These are phyloP conservation scores for Junco hyemalis DNA, from an alignment of 2,113 vertebrate genomes.

Conservation along the genomic window DNA sequence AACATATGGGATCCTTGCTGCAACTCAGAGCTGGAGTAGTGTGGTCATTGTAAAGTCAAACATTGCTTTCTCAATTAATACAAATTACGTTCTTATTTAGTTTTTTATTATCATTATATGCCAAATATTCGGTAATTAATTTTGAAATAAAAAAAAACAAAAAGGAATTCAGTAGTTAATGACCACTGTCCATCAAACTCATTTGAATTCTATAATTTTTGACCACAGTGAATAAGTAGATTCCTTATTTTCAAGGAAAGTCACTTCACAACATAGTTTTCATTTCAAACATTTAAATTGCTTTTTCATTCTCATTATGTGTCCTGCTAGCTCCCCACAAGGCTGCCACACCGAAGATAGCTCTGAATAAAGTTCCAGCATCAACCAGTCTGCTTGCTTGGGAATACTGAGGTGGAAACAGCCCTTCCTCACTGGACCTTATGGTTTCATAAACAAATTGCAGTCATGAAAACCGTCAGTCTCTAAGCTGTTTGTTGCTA, in stretches of 20 bases:
- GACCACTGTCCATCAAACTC: not conserved
- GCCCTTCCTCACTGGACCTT: not conserved
- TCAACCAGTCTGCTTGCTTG: not conserved
- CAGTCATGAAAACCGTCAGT: not conserved
- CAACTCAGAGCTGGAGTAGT: not conserved
- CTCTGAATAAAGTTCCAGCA: not conserved
- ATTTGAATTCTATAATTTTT: not conserved
- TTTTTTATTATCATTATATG: not conserved
- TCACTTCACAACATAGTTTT: not conserved
- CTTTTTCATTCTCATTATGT: not conserved
- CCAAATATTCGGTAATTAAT: not conserved
- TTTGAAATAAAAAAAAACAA: not conserved
- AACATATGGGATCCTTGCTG: not conserved
- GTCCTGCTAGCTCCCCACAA: not conserved
- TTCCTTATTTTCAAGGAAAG: not conserved
- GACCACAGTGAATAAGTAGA: not conserved
- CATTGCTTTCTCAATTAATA: not conserved
- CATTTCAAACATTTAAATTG: not conserved
- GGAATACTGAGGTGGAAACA: not conserved
- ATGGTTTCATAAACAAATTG: not conserved
- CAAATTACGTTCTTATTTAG: not conserved
- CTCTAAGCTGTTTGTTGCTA: not conserved
- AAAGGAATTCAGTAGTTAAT: not conserved
- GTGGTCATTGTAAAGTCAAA: not conserved
- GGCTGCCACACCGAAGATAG: not conserved